Percentiles rank a stretch among this genome's conserved stretches.
These are phyloP conservation scores for Triplophysa bombifrons DNA, from an alignment of 2,797 vertebrate species.

Conservation along the genomic window DNA sequence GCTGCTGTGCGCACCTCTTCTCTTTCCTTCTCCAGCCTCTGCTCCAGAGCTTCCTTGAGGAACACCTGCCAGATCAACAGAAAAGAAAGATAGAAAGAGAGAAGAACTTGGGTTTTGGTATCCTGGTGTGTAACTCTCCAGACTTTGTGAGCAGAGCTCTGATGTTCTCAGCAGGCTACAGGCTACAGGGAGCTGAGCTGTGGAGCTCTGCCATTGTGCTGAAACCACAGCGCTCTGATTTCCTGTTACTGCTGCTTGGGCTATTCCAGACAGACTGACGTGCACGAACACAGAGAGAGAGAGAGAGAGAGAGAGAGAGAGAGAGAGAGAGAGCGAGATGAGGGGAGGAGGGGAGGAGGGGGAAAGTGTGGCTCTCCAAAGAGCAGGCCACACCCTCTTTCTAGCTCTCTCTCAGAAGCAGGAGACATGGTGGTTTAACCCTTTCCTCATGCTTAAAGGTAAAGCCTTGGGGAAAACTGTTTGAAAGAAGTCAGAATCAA, in stretches of 20 bases:
- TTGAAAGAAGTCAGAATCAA: neutral
- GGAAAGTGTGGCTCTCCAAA: constrained; percentile 75
- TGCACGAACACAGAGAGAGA: constrained; percentile 52
- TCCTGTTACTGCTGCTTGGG: constrained; percentile 31
- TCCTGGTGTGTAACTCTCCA: neutral
- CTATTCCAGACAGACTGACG: constrained; percentile 51
- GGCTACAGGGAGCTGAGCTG: constrained; percentile 29
- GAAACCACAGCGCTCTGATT: constrained; percentile 41
- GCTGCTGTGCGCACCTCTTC: constrained; percentile 79
- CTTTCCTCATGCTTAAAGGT: constrained; percentile 28
- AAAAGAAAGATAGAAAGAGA: constrained; percentile 29
- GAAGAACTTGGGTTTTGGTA: neutral
- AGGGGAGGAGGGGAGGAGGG: constrained; percentile 59
- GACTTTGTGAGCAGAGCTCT: constrained; percentile 11
- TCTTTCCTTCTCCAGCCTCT: constrained; percentile 81
- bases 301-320: constrained; percentile 49
- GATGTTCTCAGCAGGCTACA: constrained; percentile 27
- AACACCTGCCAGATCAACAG: constrained; percentile 74
- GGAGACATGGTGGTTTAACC: constrained; percentile 48
- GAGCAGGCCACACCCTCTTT: constrained; percentile 71
- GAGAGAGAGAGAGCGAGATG: constrained; percentile 52
- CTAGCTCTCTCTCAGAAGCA: constrained; percentile 25
- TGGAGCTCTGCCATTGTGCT: constrained; percentile 42
- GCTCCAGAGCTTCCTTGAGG: constrained; percentile 83
- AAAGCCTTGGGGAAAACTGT: neutral